These are phyloP conservation scores for Nylanderia fulva DNA, from an alignment of 1,140 invertebrate genomes.

Conservation along the genomic window DNA sequence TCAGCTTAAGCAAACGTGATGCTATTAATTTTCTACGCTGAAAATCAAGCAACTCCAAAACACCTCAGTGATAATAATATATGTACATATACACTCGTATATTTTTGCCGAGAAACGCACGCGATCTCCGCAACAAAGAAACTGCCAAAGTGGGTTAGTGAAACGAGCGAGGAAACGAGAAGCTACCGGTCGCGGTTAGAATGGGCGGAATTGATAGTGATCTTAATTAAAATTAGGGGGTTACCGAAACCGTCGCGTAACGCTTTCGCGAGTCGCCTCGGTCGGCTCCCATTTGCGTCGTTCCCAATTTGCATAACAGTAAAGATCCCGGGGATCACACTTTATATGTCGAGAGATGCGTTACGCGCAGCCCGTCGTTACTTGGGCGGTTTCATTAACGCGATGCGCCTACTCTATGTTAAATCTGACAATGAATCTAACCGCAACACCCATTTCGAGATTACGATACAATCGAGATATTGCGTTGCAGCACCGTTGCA, in stretches of 20 bases:
- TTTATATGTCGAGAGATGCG: slow-evolving; percentile 59
- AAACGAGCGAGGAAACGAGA: slow-evolving; percentile 45
- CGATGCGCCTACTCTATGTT: slow-evolving; percentile 20
- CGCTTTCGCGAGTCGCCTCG: slow-evolving; percentile 69
- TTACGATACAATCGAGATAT: slow-evolving; percentile 8
- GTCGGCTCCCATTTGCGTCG: slow-evolving; percentile 49
- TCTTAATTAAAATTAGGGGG: slow-evolving; percentile 72
- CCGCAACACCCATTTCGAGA: not conserved
- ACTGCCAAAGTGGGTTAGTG: slow-evolving; percentile 37
- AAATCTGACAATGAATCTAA: not conserved
- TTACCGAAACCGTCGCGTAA: slow-evolving; percentile 55
- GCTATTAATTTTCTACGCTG: not conserved
- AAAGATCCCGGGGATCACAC: slow-evolving; percentile 62
- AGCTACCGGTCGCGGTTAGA: slow-evolving; percentile 18
- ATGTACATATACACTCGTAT: not conserved
- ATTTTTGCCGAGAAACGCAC: slow-evolving; percentile 12
- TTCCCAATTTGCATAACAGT: slow-evolving; percentile 72
- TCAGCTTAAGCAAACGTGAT: too few relatives aligned
- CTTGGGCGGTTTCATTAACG: slow-evolving; percentile 72
- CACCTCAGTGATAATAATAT: slow-evolving; percentile 20
- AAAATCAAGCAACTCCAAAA: slow-evolving; percentile 36
- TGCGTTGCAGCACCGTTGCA: not conserved
- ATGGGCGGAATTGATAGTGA: slow-evolving; percentile 60
- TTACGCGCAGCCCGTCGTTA: slow-evolving; percentile 62
- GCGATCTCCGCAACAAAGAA: slow-evolving; percentile 50